phyloP scores from a whole-genome alignment of 2,113 vertebrate genomes.

The Orycteropus afer region DNA sequence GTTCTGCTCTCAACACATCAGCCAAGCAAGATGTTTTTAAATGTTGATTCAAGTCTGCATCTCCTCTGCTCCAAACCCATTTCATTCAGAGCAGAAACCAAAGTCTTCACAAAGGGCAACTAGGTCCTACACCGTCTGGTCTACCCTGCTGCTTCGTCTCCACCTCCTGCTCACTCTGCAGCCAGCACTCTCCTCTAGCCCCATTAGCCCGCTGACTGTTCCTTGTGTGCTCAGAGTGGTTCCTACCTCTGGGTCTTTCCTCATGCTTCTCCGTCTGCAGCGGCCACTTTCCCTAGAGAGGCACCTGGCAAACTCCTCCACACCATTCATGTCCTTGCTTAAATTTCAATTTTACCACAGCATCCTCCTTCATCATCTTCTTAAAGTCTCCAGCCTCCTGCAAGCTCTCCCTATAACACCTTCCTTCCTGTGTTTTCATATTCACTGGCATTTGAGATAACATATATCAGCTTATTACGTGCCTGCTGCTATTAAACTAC shows the following conservation, averaged over 20 bases:
- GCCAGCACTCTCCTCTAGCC: rapidly evolving
- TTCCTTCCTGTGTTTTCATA: not conserved
- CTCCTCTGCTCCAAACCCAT: not conserved
- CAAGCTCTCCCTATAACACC: not conserved
- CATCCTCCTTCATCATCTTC: too few relatives aligned
- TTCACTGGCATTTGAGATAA: too few relatives aligned
- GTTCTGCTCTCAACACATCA: too few relatives aligned
- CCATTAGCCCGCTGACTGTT: too few relatives aligned
- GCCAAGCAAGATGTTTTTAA: too few relatives aligned
- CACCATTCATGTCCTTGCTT: too few relatives aligned
- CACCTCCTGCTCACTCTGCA: rapidly evolving
- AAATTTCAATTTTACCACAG: rapidly evolving
- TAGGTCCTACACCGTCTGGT: too few relatives aligned
- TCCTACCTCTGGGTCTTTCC: not conserved
- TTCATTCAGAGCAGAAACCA: not conserved
- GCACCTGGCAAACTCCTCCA: rapidly evolving
- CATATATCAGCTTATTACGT: too few relatives aligned
- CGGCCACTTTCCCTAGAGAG: too few relatives aligned
- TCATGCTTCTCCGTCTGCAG: rapidly evolving
- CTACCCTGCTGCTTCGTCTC: not conserved
- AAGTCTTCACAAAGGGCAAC: rapidly evolving
- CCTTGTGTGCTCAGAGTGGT: rapidly evolving
- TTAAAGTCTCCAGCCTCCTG: rapidly evolving
- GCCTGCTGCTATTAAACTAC: not conserved
- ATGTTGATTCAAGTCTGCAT: rapidly evolving